These are phyloP conservation scores for Merluccius polli DNA, from an alignment of 2,797 vertebrate genomes.

Conservation along the genomic window DNA sequence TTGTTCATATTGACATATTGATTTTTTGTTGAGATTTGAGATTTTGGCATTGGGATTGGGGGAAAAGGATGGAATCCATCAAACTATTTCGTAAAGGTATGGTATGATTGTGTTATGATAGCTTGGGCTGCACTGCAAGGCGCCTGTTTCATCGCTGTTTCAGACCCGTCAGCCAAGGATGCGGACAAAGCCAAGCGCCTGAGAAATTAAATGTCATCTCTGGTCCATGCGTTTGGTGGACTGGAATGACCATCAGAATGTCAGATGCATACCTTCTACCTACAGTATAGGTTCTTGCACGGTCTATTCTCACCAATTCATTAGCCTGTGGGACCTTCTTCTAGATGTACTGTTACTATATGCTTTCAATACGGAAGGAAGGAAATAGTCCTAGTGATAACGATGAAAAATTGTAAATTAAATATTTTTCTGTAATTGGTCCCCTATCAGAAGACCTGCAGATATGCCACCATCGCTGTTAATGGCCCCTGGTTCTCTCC, in stretches of 20 bases:
- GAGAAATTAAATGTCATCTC: conserved; percentile 23
- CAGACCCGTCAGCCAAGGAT: neutral
- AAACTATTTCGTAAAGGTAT: neutral
- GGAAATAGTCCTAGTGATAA: conserved; percentile 19
- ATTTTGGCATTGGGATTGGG: neutral
- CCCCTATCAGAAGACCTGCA: conserved; percentile 23
- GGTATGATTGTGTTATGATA: conserved; percentile 1
- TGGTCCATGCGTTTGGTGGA: conserved; percentile 26
- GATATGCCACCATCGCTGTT: conserved; percentile 36
- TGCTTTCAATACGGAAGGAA: conserved; percentile 16
- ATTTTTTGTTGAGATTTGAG: neutral
- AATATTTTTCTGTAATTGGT: conserved; percentile 9
- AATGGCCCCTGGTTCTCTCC: conserved; percentile 49
- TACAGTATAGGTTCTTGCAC: neutral
- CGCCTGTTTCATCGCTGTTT: neutral
- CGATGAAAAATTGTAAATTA: conserved; percentile 4
- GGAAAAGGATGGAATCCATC: conserved; percentile 13
- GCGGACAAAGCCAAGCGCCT: conserved; percentile 16
- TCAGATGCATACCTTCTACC: conserved; percentile 5
- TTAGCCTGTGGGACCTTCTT: neutral
- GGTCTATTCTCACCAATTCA: neutral
- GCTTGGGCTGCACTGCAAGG: neutral
- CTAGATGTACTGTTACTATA: neutral
- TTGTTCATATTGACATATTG: neutral
- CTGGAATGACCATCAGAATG: conserved; percentile 25